A percentile compares a stretch with the other conserved stretches of the same genome.
Conservation (phyloP, 2,113 vertebrate genomes). For the Alouatta palliata region DNA sequence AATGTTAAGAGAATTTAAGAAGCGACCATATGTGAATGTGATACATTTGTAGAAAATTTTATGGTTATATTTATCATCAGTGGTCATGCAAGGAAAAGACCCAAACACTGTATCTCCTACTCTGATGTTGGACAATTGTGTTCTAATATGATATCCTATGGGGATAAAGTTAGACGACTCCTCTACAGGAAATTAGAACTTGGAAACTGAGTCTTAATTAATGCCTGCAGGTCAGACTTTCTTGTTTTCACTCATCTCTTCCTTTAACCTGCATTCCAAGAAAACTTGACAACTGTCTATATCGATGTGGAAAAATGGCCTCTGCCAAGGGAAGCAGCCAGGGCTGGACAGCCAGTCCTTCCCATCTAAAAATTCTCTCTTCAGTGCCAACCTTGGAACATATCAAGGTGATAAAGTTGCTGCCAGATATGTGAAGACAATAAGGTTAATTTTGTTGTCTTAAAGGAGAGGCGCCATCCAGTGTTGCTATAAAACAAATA, state of each 20-base stretch:
- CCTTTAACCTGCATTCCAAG: slow-evolving; percentile 5
- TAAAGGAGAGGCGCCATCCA: neutral
- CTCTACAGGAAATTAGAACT: neutral
- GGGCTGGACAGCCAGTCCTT: neutral
- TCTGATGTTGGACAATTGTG: neutral
- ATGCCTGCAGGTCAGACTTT: neutral
- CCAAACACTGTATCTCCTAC: neutral
- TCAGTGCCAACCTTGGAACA: neutral
- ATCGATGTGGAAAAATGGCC: neutral
- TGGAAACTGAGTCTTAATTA: neutral
- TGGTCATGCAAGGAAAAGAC: neutral
- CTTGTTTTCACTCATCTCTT: neutral
- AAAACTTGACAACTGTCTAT: neutral
- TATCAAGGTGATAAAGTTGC: neutral
- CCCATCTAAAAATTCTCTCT: neutral
- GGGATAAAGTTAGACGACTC: neutral
- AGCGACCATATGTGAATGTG: neutral
- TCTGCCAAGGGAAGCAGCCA: neutral
- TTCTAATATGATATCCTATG: neutral
- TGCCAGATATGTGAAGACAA: neutral
- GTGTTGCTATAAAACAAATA: neutral
- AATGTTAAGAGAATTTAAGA: slow-evolving; percentile 12
- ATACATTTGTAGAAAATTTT: neutral
- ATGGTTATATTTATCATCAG: neutral
- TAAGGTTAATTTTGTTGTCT: slow-evolving; percentile 10